A percentile compares a stretch with the other conserved stretches of the same genome.
These are phyloP conservation scores for Coptotermes formosanus DNA, from an alignment of 1,140 invertebrate species.

Conservation along the genomic window DNA sequence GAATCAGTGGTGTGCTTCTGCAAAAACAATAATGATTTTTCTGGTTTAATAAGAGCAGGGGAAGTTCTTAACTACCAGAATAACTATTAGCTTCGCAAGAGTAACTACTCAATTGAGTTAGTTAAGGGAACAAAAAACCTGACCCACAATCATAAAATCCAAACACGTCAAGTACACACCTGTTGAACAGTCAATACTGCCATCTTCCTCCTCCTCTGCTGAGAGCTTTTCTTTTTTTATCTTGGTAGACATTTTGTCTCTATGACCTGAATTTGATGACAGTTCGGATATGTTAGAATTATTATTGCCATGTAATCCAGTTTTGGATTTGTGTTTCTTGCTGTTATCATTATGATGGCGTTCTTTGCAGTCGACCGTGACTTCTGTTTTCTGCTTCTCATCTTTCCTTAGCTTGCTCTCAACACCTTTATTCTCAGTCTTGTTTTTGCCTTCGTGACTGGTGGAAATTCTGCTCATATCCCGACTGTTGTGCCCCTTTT, in stretches of 20 bases:
- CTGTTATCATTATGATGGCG: constrained; percentile 25
- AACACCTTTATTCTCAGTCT: constrained; percentile 41
- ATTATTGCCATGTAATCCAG: not conserved
- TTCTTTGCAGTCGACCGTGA: constrained; percentile 41
- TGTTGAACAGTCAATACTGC: constrained; percentile 62
- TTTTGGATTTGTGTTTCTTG: constrained; percentile 42
- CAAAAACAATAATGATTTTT: too few relatives aligned
- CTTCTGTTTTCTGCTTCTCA: constrained; percentile 39
- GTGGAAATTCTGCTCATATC: constrained; percentile 43
- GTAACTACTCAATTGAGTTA: too few relatives aligned
- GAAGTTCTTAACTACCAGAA: too few relatives aligned
- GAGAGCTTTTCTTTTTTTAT: constrained; percentile 31
- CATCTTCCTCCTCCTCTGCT: constrained; percentile 42
- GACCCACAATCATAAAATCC: too few relatives aligned
- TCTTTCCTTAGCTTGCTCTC: constrained; percentile 42
- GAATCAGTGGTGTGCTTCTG: too few relatives aligned
- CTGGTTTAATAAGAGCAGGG: too few relatives aligned
- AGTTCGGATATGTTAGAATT: not conserved
- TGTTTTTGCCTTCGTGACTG: constrained; percentile 45
- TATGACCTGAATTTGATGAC: not conserved
- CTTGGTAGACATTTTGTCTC: not conserved
- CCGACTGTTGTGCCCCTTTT: constrained; percentile 25
- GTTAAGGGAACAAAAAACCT: too few relatives aligned
- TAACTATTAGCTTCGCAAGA: too few relatives aligned
- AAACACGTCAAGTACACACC: constrained; percentile 45